phyloP scores from a whole-genome alignment of 2,113 vertebrate genomes.

The Oreochromis tanganicae region DNA sequence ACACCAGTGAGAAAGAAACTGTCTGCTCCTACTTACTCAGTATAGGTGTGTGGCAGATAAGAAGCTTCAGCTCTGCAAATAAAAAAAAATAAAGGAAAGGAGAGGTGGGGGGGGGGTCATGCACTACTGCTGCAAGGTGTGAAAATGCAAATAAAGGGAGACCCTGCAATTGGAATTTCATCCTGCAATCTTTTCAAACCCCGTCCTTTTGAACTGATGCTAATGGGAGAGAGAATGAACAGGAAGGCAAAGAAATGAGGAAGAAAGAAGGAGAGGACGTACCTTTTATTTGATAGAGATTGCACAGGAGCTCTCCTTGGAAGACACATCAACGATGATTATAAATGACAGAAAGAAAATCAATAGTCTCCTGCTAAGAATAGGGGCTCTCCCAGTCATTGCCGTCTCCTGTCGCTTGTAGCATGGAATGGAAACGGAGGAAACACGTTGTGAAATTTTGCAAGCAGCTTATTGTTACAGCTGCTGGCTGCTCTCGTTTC shows the following conservation, averaged over 20 bases:
- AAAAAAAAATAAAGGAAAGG: neutral
- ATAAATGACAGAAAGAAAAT: slow-evolving; percentile 52
- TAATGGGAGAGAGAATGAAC: neutral
- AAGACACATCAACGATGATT: slow-evolving; percentile 48
- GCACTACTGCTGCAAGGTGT: slow-evolving; percentile 2
- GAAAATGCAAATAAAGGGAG: slow-evolving; percentile 22
- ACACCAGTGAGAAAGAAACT: neutral
- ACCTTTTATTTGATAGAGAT: slow-evolving; percentile 42
- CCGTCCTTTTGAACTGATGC: neutral
- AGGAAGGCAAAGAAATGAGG: neutral
- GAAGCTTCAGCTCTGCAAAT: neutral
- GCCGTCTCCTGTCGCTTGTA: slow-evolving; percentile 28
- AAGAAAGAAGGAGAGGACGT: neutral
- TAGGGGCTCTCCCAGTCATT: slow-evolving; percentile 41
- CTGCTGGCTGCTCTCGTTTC: slow-evolving; percentile 28
- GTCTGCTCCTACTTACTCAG: neutral
- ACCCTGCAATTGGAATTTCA: slow-evolving; percentile 20
- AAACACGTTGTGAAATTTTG: slow-evolving; percentile 11
- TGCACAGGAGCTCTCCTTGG: neutral
- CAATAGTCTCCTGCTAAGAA: slow-evolving; percentile 39
- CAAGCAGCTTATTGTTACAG: slow-evolving; percentile 33
- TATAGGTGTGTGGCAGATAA: neutral
- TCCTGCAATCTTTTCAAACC: neutral
- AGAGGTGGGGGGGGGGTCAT: neutral
- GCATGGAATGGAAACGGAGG: slow-evolving; percentile 20